Evolutionary conservation across 2,888 invertebrate species (phyloP).

Genomic region (Timandra comae): DNA sequence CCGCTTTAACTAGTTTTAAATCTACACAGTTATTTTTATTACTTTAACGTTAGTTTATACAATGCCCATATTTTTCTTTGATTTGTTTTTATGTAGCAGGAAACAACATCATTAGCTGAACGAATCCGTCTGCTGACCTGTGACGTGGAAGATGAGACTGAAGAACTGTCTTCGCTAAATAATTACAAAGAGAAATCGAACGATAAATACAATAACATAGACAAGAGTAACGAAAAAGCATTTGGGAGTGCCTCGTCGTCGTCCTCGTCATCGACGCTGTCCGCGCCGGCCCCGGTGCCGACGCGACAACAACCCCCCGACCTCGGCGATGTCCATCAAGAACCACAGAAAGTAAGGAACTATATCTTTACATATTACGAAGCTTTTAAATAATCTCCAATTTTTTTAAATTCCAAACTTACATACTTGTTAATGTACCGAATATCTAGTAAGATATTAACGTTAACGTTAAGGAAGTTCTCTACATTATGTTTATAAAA

Average conservation of each 20-base stretch:
- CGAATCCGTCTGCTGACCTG: constrained; percentile 91
- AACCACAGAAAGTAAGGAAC: constrained; percentile 51
- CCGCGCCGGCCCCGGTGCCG: constrained; percentile 47
- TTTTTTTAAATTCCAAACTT: too few relatives aligned
- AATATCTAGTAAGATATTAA: too few relatives aligned
- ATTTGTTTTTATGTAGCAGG: constrained; percentile 45
- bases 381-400: too few relatives aligned
- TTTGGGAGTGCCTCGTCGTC: constrained; percentile 73
- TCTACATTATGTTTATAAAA: too few relatives aligned
- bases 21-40: too few relatives aligned
- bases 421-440: too few relatives aligned
- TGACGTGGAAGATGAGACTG: constrained; percentile 84
- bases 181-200: constrained; percentile 73
- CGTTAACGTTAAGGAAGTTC: too few relatives aligned
- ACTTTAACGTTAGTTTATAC: too few relatives aligned
- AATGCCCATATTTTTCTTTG: too few relatives aligned
- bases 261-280: constrained; percentile 62
- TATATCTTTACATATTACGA: too few relatives aligned
- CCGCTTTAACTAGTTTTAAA: too few relatives aligned
- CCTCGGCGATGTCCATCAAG: constrained; percentile 60
- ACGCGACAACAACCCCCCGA: constrained; percentile 58
- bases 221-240: constrained; percentile 71
- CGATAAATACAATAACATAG: constrained; percentile 74
- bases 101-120: constrained; percentile 89
- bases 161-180: constrained; percentile 79